Percentiles rank a stretch among this genome's conserved stretches.
These are phyloP conservation scores for Eretmocerus hayati DNA, from an alignment of 2,888 invertebrate genomes.

Conservation along the genomic window DNA sequence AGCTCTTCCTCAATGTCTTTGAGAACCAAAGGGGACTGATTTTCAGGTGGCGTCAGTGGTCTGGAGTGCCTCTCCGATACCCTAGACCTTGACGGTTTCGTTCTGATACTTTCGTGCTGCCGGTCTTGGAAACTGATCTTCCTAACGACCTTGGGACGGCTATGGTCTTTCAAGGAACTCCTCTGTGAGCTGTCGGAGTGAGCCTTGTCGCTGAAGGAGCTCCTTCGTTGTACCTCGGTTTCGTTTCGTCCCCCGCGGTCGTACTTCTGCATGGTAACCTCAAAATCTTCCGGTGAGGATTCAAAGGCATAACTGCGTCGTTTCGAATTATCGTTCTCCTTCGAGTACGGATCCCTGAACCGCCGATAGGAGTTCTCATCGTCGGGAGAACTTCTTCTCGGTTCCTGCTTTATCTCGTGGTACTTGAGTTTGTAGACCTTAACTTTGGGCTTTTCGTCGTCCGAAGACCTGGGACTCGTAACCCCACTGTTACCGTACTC, in stretches of 20 bases:
- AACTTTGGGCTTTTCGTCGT: no score
- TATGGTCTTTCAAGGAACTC: background rate
- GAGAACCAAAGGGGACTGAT: conserved; percentile 1
- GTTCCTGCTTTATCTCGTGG: conserved; percentile 15
- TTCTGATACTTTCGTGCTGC: conserved; percentile 3
- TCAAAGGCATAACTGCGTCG: conserved; percentile 28
- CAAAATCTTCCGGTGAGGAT: conserved; percentile 31
- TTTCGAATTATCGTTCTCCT: conserved; percentile 24
- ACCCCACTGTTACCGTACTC: background rate
- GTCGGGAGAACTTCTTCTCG: conserved; percentile 4
- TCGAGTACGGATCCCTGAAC: conserved; percentile 20
- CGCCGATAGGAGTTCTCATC: background rate
- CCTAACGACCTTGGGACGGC: conserved; percentile 5
- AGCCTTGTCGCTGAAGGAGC: conserved; percentile 19
- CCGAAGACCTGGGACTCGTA: no score
- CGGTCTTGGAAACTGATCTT: conserved; percentile 23
- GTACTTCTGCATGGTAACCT: conserved; percentile 33
- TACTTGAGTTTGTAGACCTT: no score
- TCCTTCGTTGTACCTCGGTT: conserved; percentile 25
- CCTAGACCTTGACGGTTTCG: conserved; percentile 15
- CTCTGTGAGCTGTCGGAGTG: background rate
- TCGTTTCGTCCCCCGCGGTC: conserved; percentile 28
- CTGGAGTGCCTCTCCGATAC: conserved; percentile 34
- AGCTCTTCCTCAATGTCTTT: background rate
- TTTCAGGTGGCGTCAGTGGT: conserved; percentile 36